Base-by-base conservation (phyloP, 92 coral and sea anemone genomes). In the Heteractis magnifica region DNA sequence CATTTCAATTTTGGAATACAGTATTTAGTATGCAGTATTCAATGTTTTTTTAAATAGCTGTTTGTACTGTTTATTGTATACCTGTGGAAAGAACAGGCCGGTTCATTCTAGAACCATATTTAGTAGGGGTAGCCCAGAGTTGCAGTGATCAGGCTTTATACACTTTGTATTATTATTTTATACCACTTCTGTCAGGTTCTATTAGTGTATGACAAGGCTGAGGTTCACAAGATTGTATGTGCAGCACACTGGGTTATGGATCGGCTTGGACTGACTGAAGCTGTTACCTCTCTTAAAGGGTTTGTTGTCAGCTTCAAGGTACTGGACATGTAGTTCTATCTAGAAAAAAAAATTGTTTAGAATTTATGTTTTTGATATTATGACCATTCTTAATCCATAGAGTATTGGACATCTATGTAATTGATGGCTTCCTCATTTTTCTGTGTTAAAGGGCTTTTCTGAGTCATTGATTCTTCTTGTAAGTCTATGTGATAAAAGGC, bases 171-270 rank as follows among this genome's bases (percentile, higher is more conserved):
- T 55, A 55, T 34, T 71, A 21, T 68, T 9, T 0, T 49, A 71
- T 83, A 18, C 6, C 9, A 8, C 48, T 10, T 76, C 26, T 49
- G 9, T 19, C 15, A 95, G 99, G 96, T 96, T 51, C 90, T 96
- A 71, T 91, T 96, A 51, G 97, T 94, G 41, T 94, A 95, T 64
- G 99, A 96, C 78, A 92, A 96, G 84, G 97, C 98, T 4, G 99
- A 96, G 80, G 97, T 96, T 6, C 96, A 93, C 18, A 96, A 96
- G 84, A 90, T 96, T 75, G 93, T 96, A 26, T 89, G 88, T 58
- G 93, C 94, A 15, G 95, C 98, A 6, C 95, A 89, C 78, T 88
- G 91, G 93, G 93, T 97, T 10, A 89, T 97, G 96, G 98, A 97
- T 83, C 86, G 90, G 75, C 90, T 97, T 72, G 91, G 90, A 56